Evolutionary conservation across 2,113 vertebrate genomes (phyloP).

Genomic region (Prietella phreatophila): DNA sequence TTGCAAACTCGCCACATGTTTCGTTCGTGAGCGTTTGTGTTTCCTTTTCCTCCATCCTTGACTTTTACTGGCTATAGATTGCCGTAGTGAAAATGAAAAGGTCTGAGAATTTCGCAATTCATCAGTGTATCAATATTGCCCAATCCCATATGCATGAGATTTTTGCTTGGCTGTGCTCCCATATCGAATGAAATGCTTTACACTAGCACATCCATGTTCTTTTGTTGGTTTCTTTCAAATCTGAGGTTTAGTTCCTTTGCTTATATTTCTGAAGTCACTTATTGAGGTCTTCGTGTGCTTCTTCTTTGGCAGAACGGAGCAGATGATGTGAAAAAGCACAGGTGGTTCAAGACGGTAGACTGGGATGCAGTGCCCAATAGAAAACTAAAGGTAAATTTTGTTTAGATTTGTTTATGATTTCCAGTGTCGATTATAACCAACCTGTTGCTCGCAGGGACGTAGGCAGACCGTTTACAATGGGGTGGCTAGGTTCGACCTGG

Average conservation of each 20-base stretch:
- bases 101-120: not conserved
- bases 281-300: not conserved
- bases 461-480: not conserved
- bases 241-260: not conserved
- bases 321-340: slow-evolving; percentile 88
- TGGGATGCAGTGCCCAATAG: slow-evolving; percentile 87
- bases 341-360: slow-evolving; percentile 90
- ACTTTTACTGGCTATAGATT: not conserved
- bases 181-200: not conserved
- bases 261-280: not conserved
- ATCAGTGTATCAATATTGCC: not conserved
- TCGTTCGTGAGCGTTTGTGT: not conserved
- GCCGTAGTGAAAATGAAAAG: not conserved
- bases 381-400: slow-evolving; percentile 80
- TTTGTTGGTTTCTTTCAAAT: slow-evolving; percentile 16
- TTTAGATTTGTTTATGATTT: not conserved
- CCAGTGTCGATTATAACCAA: not conserved
- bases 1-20: not conserved
- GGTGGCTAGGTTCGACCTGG: not conserved
- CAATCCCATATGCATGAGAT: slow-evolving; percentile 6
- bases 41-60: slow-evolving; percentile 3
- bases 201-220: not conserved
- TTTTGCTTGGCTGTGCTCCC: slow-evolving; percentile 3
- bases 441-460: not conserved
- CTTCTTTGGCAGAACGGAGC: slow-evolving; percentile 82